Evolutionary conservation across 2,113 vertebrate species (phyloP).

Genomic region (Aleadryas rufinucha): DNA sequence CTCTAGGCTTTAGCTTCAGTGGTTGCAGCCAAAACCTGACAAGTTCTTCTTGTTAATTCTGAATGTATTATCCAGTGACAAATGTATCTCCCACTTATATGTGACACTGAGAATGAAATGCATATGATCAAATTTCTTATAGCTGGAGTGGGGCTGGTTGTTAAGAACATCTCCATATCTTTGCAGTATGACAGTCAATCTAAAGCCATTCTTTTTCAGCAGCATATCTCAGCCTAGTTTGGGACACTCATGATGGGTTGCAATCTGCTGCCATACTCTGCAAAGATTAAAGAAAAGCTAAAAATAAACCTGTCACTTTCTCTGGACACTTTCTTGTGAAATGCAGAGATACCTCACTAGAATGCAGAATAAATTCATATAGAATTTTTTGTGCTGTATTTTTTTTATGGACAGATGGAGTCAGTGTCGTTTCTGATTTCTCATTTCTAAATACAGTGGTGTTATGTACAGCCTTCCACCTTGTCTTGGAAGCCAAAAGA

Average conservation of each 20-base stretch:
- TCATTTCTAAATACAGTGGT: constrained; percentile 44
- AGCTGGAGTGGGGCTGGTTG: constrained; percentile 61
- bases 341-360: constrained; percentile 48
- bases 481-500: neutral
- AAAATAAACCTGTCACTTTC: constrained; percentile 65
- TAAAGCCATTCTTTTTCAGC: constrained; percentile 51
- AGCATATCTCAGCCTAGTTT: constrained; percentile 57
- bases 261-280: constrained; percentile 54
- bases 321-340: constrained; percentile 59
- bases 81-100: constrained; percentile 77
- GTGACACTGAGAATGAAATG: constrained; percentile 78
- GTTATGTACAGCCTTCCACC: constrained; percentile 35
- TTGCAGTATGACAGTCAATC: constrained; percentile 47
- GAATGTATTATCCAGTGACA: constrained; percentile 76
- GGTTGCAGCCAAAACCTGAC: constrained; percentile 70
- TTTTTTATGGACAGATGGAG: constrained; percentile 61
- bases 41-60: constrained; percentile 71
- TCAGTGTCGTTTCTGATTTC: constrained; percentile 13
- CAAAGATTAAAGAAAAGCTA: constrained; percentile 60
- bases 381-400: constrained; percentile 19
- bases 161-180: constrained; percentile 67
- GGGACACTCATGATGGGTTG: constrained; percentile 52
- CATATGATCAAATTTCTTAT: constrained; percentile 77
- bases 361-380: constrained; percentile 62
- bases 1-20: constrained; percentile 61